Evolutionary conservation across 1,140 invertebrate genomes (phyloP).

Genomic region (Coelopa frigida): DNA sequence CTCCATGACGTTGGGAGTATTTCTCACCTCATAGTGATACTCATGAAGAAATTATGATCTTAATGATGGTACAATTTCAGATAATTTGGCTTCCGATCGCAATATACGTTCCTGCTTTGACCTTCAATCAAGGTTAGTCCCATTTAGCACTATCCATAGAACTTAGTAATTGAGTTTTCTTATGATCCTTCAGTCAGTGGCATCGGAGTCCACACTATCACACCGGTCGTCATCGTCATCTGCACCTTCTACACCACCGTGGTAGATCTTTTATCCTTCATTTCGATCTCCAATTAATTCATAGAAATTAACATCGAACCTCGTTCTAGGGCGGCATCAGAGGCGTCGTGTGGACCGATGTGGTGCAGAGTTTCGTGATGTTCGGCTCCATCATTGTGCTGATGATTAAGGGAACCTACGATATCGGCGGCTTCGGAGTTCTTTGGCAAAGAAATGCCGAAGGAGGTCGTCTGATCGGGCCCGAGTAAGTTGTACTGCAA

Average conservation of each 20-base stretch:
- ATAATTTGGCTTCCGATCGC: slow-evolving; percentile 62
- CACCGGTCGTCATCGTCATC: slow-evolving; percentile 73
- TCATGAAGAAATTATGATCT: too few species aligned
- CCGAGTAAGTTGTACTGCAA: slow-evolving; percentile 53
- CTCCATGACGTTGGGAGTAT: too few species aligned
- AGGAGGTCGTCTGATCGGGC: slow-evolving; percentile 66
- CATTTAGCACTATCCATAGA: too few species aligned
- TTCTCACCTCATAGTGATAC: too few species aligned
- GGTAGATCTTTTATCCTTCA: slow-evolving; percentile 50
- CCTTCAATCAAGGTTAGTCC: slow-evolving; percentile 63
- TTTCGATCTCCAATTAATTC: background rate
- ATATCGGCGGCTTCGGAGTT: slow-evolving; percentile 67
- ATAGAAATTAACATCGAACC: background rate
- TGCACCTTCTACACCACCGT: slow-evolving; percentile 88
- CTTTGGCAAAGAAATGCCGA: slow-evolving; percentile 66
- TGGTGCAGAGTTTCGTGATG: slow-evolving; percentile 80
- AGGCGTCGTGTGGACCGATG: slow-evolving; percentile 90
- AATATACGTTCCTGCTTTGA: slow-evolving; percentile 78
- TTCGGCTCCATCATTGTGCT: slow-evolving; percentile 74
- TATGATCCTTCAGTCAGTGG: slow-evolving; percentile 64
- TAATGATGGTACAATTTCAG: too few species aligned
- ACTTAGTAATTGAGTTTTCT: too few species aligned
- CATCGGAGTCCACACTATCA: slow-evolving; percentile 69
- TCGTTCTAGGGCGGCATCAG: slow-evolving; percentile 72
- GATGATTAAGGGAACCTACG: slow-evolving; percentile 68